Base-by-base conservation (phyloP, 2,888 invertebrate species). In the Drosophila peninsularis region DNA sequence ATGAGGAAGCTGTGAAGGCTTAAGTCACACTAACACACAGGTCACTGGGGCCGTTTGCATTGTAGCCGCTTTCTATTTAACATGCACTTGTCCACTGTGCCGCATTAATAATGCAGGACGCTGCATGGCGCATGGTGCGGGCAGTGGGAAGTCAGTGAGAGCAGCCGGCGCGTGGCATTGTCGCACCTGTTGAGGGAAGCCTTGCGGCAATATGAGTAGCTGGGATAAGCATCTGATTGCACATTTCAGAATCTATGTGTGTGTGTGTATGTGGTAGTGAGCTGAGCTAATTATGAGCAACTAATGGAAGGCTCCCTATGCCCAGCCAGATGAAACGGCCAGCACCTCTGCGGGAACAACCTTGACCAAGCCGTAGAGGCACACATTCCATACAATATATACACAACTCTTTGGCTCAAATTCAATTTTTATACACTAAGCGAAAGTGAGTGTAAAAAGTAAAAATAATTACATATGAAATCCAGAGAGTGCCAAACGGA, bases 41-140 rank as follows among this genome's bases (percentile, higher is more conserved):
- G 75, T 66, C 63, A 56, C 55, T 56, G 57, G 61, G 65, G 68
- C 69, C 71, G 74, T 80, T 87, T 83, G 84, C 78, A 74, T 63
- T 77, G 71, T 50, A 66, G 54, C 52, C 45, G 71, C 78, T 62
- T 63, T 72, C 66, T 83, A 73, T 83, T 88, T 86, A 72, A 80
- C 80, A 80, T 80, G 74, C 82, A 82, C 86, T 83, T 72, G 77
- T 65, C 55, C 79, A 62, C 39, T 77, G 74, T 67, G 61, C 68
- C 30, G 67, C 69, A 79, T 85, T 75, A 71, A 75, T 75, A 75
- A 71, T 75, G 55, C 70, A 78, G 49, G 44, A 37, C 17, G n/a
- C 41, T 44, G 58, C 34, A 39, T 44, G 27, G 6, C 7, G 27
- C 17, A 37, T 10, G 14, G 0, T n/a, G 54, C 17, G 45, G 24